Percentiles rank a stretch among this genome's conserved stretches.
phyloP scores from a whole-genome alignment of 2,888 invertebrate species.

The Bruchidius siliquastri region DNA sequence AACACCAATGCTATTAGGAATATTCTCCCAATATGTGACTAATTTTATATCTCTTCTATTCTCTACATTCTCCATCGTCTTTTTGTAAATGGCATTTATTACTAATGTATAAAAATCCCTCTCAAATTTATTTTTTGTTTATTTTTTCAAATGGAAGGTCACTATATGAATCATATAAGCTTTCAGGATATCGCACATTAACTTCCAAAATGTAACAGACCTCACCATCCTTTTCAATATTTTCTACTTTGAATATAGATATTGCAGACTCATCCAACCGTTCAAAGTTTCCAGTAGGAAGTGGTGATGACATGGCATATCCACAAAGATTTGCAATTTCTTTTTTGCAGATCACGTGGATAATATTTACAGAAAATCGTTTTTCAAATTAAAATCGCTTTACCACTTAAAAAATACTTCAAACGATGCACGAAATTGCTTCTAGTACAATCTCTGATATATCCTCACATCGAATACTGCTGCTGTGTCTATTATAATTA shows the following conservation, averaged over 20 bases:
- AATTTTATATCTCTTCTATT: constrained; percentile 38
- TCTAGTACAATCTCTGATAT: too few relatives aligned
- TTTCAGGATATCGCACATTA: constrained; percentile 7
- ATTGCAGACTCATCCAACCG: constrained; percentile 3
- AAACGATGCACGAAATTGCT: too few relatives aligned
- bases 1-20: constrained; percentile 22
- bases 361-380: too few relatives aligned
- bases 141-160: constrained; percentile 10
- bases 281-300: constrained; percentile 1
- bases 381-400: too few relatives aligned
- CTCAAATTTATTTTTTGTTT: constrained; percentile 7
- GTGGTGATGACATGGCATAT: background rate
- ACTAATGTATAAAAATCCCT: constrained; percentile 39
- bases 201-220: too few relatives aligned
- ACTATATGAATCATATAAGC: constrained; percentile 5
- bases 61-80: constrained; percentile 44
- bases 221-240: background rate
- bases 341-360: too few relatives aligned
- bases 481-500: too few relatives aligned
- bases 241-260: background rate
- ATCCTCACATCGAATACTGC: too few relatives aligned
- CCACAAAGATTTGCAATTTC: too few relatives aligned
- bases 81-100: constrained; percentile 42
- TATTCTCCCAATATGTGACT: constrained; percentile 34
- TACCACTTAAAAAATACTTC: too few relatives aligned